Base-by-base conservation (phyloP, 2,888 invertebrate genomes). In the Luffia ferchaultella region DNA sequence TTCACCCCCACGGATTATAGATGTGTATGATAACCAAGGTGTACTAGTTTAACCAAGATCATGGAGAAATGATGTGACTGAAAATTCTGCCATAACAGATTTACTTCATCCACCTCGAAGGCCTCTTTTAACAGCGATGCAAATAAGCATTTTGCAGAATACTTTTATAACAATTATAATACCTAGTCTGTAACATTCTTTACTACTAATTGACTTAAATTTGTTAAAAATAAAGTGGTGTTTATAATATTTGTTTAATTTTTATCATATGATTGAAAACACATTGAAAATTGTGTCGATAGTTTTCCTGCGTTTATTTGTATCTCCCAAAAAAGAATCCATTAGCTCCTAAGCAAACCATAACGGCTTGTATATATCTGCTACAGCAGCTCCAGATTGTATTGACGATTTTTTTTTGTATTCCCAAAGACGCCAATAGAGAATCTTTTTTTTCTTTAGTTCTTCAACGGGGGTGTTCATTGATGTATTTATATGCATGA, bases 111-210 rank as follows among this genome's bases (percentile, higher is more conserved):
- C 47, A 52, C 46, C 49, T 43, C 52, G 49, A 44, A 42, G 49
- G 46, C 43, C 52, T 49, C 20, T 16, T 20, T 46, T 49, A 46
- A 49, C 42, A n/a, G n/a, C n/a, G n/a, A n/a, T n/a, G n/a, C n/a
- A n/a, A n/a, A n/a, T n/a, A 47, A 52, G 46, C 49, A 52, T 42
- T 52, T 52, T 40, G 49, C 52, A n/a, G n/a, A n/a, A n/a, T n/a
- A n/a, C n/a, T n/a, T n/a, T n/a, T n/a, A n/a, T n/a, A n/a, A n/a
- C n/a, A n/a, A n/a, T n/a, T n/a, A n/a, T n/a, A n/a, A n/a, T n/a
- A n/a, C n/a, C n/a, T n/a, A n/a, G n/a, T n/a, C n/a, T n/a, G n/a
- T n/a, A n/a, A n/a, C n/a, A n/a, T n/a, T n/a, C n/a, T n/a, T n/a
- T n/a, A n/a, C n/a, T n/a, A n/a, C n/a, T n/a, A n/a, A n/a, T n/a